These are phyloP conservation scores for Heliornis fulica DNA, from an alignment of 2,113 vertebrate species.

Conservation along the genomic window DNA sequence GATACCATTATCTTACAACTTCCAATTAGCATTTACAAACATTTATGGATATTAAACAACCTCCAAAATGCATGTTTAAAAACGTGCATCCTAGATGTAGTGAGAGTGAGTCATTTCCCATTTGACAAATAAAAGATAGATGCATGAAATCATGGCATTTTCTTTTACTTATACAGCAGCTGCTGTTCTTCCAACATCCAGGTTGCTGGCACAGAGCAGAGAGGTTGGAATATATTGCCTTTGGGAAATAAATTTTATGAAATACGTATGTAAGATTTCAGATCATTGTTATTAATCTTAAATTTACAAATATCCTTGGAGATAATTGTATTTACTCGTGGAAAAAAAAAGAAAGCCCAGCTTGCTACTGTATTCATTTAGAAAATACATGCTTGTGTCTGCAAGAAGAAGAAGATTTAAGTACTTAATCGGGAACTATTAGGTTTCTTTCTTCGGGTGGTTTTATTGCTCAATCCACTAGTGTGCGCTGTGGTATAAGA, in stretches of 20 bases:
- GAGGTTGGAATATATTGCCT: conserved; percentile 30
- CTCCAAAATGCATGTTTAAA: not conserved
- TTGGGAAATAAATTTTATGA: conserved; percentile 58
- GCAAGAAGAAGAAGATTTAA: conserved; percentile 27
- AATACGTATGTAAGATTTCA: conserved; percentile 14
- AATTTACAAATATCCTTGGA: conserved; percentile 49
- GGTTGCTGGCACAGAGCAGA: not conserved
- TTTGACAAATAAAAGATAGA: conserved; percentile 35
- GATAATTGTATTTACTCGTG: conserved; percentile 13
- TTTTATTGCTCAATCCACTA: conserved; percentile 65
- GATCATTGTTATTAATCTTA: conserved; percentile 39
- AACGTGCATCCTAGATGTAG: not conserved
- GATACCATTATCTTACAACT: not conserved
- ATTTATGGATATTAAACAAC: not conserved
- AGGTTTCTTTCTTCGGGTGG: not conserved
- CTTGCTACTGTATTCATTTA: conserved; percentile 1
- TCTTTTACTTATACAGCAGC: conserved; percentile 19
- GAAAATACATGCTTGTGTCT: not conserved
- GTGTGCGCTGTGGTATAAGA: conserved; percentile 76
- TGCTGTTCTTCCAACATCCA: conserved; percentile 13
- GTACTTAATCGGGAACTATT: conserved; percentile 16
- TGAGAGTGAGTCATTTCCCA: not conserved
- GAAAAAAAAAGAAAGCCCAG: not conserved
- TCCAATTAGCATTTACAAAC: not conserved
- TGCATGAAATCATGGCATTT: conserved; percentile 26